phyloP scores from a whole-genome alignment of 2,888 invertebrate species.

The Congeria kusceri region DNA sequence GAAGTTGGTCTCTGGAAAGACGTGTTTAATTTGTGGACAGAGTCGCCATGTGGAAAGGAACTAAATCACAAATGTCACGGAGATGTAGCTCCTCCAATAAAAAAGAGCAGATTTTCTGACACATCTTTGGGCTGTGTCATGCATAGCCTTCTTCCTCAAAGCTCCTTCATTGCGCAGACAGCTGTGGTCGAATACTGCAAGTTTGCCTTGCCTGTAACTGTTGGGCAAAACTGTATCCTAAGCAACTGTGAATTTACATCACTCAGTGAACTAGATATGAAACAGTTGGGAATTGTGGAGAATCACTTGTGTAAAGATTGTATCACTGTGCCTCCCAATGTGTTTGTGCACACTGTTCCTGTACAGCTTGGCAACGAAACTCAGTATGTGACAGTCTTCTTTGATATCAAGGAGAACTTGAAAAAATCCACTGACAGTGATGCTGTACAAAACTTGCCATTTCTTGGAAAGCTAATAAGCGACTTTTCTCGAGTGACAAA shows the following conservation, averaged over 20 bases:
- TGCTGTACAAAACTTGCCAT: conserved; percentile 65
- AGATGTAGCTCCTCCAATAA: conserved; percentile 20
- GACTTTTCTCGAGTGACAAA: conserved; percentile 38
- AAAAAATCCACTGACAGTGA: conserved; percentile 72
- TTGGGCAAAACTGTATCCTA: conserved; percentile 81
- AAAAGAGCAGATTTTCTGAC: conserved; percentile 49
- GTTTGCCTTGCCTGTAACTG: conserved; percentile 77
- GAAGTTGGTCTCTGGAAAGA: conserved; percentile 77
- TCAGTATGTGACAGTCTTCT: conserved; percentile 81
- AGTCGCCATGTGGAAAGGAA: background rate
- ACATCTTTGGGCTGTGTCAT: conserved; percentile 78
- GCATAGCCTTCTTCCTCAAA: conserved; percentile 77
- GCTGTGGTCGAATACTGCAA: conserved; percentile 85
- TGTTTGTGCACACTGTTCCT: conserved; percentile 83
- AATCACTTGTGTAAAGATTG: no score
- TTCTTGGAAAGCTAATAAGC: conserved; percentile 66
- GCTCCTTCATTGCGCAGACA: conserved; percentile 66
- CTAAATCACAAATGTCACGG: background rate
- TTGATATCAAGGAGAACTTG: conserved; percentile 80
- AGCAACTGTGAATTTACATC: conserved; percentile 82
- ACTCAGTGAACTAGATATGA: no score
- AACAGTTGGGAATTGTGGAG: no score
- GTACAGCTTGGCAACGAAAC: conserved; percentile 61
- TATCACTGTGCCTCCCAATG: conserved; percentile 56
- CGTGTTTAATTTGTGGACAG: conserved; percentile 76